Evolutionary conservation across 1,140 invertebrate genomes (phyloP).

Genomic region (Drosophila watanabei): DNA sequence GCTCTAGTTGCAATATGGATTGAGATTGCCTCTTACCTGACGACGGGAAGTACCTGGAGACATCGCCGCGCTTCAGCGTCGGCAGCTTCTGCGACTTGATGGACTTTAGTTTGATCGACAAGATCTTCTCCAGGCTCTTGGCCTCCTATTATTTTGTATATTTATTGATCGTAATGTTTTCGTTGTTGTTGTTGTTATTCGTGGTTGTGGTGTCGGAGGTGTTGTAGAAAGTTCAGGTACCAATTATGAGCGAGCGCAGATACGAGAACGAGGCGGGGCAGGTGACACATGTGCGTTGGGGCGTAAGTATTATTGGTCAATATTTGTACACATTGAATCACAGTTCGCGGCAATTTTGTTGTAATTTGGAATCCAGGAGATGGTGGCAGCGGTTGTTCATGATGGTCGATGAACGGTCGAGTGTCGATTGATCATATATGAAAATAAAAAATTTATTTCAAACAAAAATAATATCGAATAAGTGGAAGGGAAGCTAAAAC

Average conservation of each 20-base stretch:
- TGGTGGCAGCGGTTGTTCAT: slow-evolving; percentile 45
- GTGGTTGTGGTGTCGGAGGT: slow-evolving; percentile 55
- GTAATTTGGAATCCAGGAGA: slow-evolving; percentile 53
- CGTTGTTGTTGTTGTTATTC: slow-evolving; percentile 36
- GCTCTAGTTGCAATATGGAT: slow-evolving; percentile 51
- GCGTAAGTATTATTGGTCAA: slow-evolving; percentile 54
- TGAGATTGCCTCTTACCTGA: slow-evolving; percentile 88
- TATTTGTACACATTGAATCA: slow-evolving; percentile 55
- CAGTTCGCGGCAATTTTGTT: slow-evolving; percentile 52
- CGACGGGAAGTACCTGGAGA: slow-evolving; percentile 92
- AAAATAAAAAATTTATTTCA: slow-evolving; percentile 39
- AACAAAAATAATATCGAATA: slow-evolving; percentile 27
- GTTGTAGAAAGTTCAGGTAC: slow-evolving; percentile 67
- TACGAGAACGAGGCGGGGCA: slow-evolving; percentile 49
- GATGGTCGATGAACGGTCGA: slow-evolving; percentile 40
- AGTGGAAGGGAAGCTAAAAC: slow-evolving; percentile 4
- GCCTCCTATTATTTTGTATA: slow-evolving; percentile 82
- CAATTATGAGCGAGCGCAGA: slow-evolving; percentile 49
- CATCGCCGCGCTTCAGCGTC: slow-evolving; percentile 91
- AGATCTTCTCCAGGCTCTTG: slow-evolving; percentile 88
- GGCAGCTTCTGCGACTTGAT: slow-evolving; percentile 90
- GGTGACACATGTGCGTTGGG: slow-evolving; percentile 70
- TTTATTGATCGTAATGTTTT: slow-evolving; percentile 52
- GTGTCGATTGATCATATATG: slow-evolving; percentile 39
- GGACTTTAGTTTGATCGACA: slow-evolving; percentile 90